These are phyloP conservation scores for Rhopilema esculentum DNA, from an alignment of 30 jellyfish, hydroid and myxozoan genomes.

Conservation along the genomic window DNA sequence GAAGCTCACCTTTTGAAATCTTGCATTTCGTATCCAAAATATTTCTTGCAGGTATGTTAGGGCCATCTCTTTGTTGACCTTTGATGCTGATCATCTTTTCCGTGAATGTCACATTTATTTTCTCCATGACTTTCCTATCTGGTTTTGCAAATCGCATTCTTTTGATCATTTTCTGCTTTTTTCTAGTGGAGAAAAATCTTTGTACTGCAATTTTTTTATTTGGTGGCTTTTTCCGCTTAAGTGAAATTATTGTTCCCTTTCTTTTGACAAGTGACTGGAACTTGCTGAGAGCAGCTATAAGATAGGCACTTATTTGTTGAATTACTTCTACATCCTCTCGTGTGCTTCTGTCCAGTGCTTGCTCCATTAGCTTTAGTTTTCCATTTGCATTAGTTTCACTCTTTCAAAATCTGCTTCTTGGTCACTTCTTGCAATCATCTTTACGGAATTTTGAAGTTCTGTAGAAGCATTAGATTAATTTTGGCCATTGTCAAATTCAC, in stretches of 20 bases:
- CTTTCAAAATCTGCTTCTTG: not conserved
- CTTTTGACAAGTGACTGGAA: not conserved
- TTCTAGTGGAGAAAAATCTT: conserved; percentile 2
- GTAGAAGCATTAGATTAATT: not conserved
- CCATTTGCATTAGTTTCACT: not conserved
- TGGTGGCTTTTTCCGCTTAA: conserved; percentile 1
- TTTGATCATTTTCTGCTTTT: not conserved
- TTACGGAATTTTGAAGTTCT: not conserved
- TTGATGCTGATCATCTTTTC: not conserved
- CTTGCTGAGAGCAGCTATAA: not conserved
- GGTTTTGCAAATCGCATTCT: conserved; percentile 3
- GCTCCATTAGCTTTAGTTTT: not conserved
- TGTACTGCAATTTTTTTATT: not conserved
- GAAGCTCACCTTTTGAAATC: not conserved
- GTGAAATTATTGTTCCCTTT: not conserved
- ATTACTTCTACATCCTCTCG: not conserved
- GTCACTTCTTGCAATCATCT: conserved; percentile 3
- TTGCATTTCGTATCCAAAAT: not conserved
- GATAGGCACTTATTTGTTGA: not conserved
- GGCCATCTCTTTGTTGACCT: not conserved
- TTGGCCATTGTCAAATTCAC: not conserved
- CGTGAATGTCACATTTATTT: not conserved
- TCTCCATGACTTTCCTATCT: not conserved
- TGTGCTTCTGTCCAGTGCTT: conserved; percentile 7
- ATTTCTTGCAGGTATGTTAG: not conserved